These are phyloP conservation scores for Suncus etruscus DNA, from an alignment of 2,113 vertebrate species.

Conservation along the genomic window DNA sequence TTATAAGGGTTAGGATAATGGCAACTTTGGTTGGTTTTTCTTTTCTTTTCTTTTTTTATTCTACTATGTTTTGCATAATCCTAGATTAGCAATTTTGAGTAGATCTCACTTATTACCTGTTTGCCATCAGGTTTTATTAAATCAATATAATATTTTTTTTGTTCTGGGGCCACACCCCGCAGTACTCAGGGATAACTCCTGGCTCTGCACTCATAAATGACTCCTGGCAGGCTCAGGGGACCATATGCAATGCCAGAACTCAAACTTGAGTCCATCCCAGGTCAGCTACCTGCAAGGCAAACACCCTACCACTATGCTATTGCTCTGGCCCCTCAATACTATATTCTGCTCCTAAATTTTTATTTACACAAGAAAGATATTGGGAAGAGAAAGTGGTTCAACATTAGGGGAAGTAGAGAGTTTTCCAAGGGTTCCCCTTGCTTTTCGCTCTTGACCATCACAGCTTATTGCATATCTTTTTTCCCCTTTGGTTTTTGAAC, in stretches of 20 bases:
- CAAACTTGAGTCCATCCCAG: no score
- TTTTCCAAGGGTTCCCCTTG: not conserved
- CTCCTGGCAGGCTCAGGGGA: no score
- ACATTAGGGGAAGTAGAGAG: not conserved
- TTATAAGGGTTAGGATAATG: not conserved
- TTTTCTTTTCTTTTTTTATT: slow-evolving; percentile 10
- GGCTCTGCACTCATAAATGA: no score
- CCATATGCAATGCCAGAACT: no score
- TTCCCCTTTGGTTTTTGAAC: no score
- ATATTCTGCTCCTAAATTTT: not conserved
- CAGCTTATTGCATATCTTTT: not conserved
- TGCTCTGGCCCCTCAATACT: not conserved
- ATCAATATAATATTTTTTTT: not conserved
- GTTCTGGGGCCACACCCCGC: no score
- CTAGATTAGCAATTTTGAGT: not conserved
- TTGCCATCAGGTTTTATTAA: not conserved
- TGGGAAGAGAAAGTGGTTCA: slow-evolving; percentile 35
- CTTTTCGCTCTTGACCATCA: slow-evolving; percentile 18
- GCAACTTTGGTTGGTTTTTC: not conserved
- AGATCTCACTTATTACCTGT: not conserved
- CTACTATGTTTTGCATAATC: not conserved
- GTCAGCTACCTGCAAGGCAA: no score
- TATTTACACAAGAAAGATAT: not conserved
- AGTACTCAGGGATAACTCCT: no score
- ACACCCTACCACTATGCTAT: no score